Base-by-base conservation (phyloP, 2,888 invertebrate genomes). In the Clanis bilineata region DNA sequence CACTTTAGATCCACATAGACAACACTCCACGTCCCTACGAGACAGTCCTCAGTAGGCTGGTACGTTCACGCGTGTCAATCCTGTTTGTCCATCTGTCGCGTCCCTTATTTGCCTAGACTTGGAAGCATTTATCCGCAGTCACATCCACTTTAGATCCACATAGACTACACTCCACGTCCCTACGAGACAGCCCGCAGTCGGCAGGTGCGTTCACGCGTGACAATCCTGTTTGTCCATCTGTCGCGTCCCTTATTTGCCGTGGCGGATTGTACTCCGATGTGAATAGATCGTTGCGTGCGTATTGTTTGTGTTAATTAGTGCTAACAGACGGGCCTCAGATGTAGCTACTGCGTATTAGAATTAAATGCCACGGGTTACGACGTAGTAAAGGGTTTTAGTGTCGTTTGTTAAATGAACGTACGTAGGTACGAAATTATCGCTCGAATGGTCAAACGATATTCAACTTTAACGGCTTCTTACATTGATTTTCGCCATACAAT, bases 201-300 rank as follows among this genome's bases (percentile, higher is more conserved):
- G 28, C 51, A 51, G 51, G 51, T 51, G 51, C 51, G 32, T 18
- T 51, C 51, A 51, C 51, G 51, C 51, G 51, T 32, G 51, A 32
- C 51, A 51, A 51, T 32, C 32, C 51, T 51, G 51, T 51, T 51
- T 51, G 51, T 51, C 51, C 51, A 51, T 51, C 51, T 51, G 51
- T 32, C 51, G 51, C 51, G 51, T 28, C 51, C 51, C 51, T 51
- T 51, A 51, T 51, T 51, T 51, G 51, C 32, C 10, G 18, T 51
- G 51, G 32, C 51, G 32, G 51, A 51, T 51, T 32, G 51, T 32
- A 18, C 51, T 15, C 28, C 47, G 28, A 51, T 32, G 51, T 32
- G 32, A 51, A 51, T 51, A 51, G 51, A 51, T 51, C 51, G 51
- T 32, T 32, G 51, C 32, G 51, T 47, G 28, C 15, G 28, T 32